These are phyloP conservation scores for Ciconia nigra DNA, from an alignment of 2,797 vertebrate species.

Conservation along the genomic window DNA sequence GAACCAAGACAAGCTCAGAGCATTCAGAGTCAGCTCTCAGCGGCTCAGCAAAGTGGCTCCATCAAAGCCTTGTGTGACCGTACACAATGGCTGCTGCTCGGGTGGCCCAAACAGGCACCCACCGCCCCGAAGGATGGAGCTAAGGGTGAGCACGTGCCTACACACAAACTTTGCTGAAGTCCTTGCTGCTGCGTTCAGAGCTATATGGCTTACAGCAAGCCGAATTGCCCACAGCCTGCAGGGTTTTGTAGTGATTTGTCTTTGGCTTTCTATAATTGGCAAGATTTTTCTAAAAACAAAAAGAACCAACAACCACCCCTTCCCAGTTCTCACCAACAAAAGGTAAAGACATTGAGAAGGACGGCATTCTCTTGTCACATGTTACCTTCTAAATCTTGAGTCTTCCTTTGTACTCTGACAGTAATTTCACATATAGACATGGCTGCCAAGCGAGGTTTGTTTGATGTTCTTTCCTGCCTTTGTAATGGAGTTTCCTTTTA, in stretches of 20 bases:
- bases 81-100: background rate
- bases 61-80: background rate
- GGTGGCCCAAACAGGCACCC: background rate
- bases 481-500: constrained; percentile 77
- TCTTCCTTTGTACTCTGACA: constrained; percentile 80
- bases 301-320: background rate
- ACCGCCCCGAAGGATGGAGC: background rate
- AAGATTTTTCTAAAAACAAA: background rate
- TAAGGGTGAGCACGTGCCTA: rapidly evolving
- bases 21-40: background rate
- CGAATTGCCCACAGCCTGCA: rapidly evolving
- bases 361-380: constrained; percentile 22
- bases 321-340: constrained; percentile 42
- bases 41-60: background rate
- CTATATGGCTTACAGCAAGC: background rate
- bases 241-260: background rate
- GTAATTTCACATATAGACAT: constrained; percentile 62
- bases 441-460: constrained; percentile 71
- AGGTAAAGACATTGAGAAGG: constrained; percentile 59
- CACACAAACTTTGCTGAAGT: background rate
- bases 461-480: constrained; percentile 85
- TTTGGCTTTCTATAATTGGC: constrained; percentile 27
- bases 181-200: background rate
- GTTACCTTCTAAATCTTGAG: constrained; percentile 67
- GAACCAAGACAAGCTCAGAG: background rate